Evolutionary conservation across 1,140 invertebrate species (phyloP), one percentile per base, ranked within the genome.

Genomic region (Plutomurus gul): DNA sequence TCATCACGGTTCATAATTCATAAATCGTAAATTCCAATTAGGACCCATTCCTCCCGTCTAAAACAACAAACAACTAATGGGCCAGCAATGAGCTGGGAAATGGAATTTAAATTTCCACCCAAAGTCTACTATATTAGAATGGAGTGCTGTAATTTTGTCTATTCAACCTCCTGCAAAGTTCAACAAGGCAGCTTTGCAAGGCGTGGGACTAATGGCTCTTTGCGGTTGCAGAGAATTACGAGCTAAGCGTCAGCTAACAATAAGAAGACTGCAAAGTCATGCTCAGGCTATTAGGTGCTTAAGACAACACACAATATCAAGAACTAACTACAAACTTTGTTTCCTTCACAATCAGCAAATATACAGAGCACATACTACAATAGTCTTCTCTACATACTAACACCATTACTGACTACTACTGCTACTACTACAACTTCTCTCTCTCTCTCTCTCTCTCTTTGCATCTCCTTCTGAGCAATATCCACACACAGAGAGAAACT

Each of bases 1-100:
- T 65, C 56, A 65, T 25, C 56, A 65, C 27, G 27, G 27, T 30
- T 43, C 56, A 65, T 65, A 65, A 65, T 65, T 65, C 56, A 65
- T 65, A 65, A 65, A 65, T 65, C 56, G 36, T 65, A 65, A 65
- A 65, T 65, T 65, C 56, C 56, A 65, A 65, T 65, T 65, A 65
- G 36, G 56, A 65, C 27, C 56, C 25, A 65, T 65, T 65, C 56
- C 25, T 6, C 11, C 3, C 3, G 56, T 33, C 56, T 65, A 30
- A 65, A 65, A 65, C 56, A 72, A 72, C 70, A 72, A 43, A 72
- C 70, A 72, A 72, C 36, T 72, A 72, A 72, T 72, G 70, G 70
- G 70, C 36, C 18, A 39, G 30, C 36, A 72, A 72, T 72, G 70
- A 72, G 36, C 36, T 46, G 18, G n/a, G 70, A 39, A 72, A 72